Conservation (phyloP, 2,113 vertebrate species). For the Centropus unirufus region DNA sequence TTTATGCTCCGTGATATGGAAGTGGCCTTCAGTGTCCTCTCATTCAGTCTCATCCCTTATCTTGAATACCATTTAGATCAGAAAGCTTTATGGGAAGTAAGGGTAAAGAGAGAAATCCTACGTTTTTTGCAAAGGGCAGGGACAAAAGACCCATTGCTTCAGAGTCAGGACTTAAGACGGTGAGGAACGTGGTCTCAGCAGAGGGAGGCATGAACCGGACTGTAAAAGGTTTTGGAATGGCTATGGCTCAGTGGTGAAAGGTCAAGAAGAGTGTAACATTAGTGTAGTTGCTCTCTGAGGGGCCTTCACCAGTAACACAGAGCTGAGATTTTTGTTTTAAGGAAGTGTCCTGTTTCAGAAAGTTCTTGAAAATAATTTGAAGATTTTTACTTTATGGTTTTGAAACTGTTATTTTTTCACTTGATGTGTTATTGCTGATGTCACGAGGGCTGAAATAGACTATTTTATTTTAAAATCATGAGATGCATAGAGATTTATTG, state of each 20-base stretch:
- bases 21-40: not conserved
- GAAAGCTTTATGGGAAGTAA: not conserved
- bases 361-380: not conserved
- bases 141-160: not conserved
- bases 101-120: not conserved
- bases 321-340: not conserved
- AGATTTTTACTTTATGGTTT: not conserved
- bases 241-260: not conserved
- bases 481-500: not conserved
- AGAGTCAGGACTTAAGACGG: accelerated
- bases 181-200: not conserved
- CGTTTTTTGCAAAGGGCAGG: not conserved
- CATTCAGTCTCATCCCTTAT: not conserved
- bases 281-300: not conserved
- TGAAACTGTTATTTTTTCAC: not conserved
- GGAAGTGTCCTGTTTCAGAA: not conserved
- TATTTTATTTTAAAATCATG: not conserved
- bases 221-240: not conserved
- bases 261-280: not conserved
- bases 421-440: not conserved
- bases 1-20: not conserved
- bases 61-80: accelerated
- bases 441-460: accelerated
- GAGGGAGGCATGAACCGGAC: not conserved
- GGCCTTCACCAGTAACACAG: not conserved